A percentile compares a stretch with the other conserved stretches of the same genome.
phyloP scores from a whole-genome alignment of 2,797 vertebrate genomes.

The Distichodus sexfasciatus region DNA sequence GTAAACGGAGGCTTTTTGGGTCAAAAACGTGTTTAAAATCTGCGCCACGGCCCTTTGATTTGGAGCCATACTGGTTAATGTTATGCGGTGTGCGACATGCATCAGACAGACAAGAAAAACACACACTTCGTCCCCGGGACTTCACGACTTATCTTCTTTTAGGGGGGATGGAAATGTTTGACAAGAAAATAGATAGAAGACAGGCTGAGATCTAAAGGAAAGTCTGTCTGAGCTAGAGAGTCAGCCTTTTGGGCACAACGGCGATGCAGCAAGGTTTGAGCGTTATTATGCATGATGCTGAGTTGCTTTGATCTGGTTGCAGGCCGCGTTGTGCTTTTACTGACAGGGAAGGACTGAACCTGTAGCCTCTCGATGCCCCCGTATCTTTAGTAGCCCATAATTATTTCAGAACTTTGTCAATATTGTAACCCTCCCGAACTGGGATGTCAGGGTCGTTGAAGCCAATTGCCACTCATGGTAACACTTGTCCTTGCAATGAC shows the following conservation, averaged over 20 bases:
- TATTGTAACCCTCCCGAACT: neutral
- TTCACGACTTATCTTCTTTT: constrained; percentile 33
- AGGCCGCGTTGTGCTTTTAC: constrained; percentile 41
- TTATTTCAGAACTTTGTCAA: constrained; percentile 36
- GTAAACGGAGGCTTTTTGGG: neutral
- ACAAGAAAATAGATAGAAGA: constrained; percentile 52
- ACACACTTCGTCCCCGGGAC: neutral
- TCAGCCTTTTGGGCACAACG: constrained; percentile 58
- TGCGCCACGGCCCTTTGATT: neutral
- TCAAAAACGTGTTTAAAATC: neutral
- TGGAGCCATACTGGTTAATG: neutral
- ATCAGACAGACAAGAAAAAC: neutral
- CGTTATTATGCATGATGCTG: constrained; percentile 68
- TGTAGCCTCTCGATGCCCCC: constrained; percentile 14
- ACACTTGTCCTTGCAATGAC: neutral
- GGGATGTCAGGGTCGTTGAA: constrained; percentile 5
- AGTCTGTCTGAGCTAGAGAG: constrained; percentile 62
- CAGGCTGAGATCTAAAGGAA: constrained; percentile 59
- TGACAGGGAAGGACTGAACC: constrained; percentile 17
- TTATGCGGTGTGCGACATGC: neutral
- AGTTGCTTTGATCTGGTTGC: constrained; percentile 63
- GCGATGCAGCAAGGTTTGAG: constrained; percentile 48
- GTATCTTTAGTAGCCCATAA: constrained; percentile 20
- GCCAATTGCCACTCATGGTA: constrained; percentile 9
- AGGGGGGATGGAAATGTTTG: constrained; percentile 53